Percentiles rank a stretch among this genome's conserved stretches.
Evolutionary conservation across 2,888 invertebrate species (phyloP).

Genomic region (Stegana nigrithorax): DNA sequence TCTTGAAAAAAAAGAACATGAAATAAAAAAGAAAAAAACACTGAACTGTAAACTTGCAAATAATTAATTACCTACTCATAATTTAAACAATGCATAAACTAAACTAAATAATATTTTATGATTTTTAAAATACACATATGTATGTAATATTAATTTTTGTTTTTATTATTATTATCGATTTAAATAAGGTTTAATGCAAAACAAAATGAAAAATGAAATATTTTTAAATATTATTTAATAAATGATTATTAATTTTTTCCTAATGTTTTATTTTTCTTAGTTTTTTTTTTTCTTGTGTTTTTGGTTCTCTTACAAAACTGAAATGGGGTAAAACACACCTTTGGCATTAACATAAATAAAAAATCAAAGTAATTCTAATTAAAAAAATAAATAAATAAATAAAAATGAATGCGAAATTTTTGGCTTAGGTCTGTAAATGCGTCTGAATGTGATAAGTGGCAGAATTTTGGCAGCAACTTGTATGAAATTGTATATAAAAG

Average conservation of each 20-base stretch:
- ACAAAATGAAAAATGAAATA: conserved; percentile 38
- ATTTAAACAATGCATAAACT: conserved; percentile 34
- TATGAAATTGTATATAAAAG: conserved; percentile 8
- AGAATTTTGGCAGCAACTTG: not conserved
- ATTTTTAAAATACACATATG: not conserved
- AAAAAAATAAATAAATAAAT: no score
- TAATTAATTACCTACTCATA: conserved; percentile 44
- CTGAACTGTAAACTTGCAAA: conserved; percentile 27
- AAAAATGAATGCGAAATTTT: no score
- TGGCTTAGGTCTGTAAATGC: conserved; percentile 15
- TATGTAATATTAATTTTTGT: conserved; percentile 16
- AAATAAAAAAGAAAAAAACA: conserved; percentile 24
- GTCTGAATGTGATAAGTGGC: conserved; percentile 15
- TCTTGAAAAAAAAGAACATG: conserved; percentile 23
- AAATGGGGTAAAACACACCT: conserved; percentile 9
- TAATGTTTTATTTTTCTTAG: not conserved
- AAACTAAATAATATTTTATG: not conserved
- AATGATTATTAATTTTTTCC: conserved; percentile 34
- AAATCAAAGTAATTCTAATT: no score
- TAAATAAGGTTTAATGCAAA: conserved; percentile 5
- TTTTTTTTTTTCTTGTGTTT: conserved; percentile 8
- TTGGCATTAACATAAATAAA: conserved; percentile 8
- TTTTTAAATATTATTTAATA: conserved; percentile 55
- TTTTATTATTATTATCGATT: conserved; percentile 16
- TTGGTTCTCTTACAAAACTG: conserved; percentile 2